Evolutionary conservation across 2,113 vertebrate species (phyloP), one percentile per base, ranked within the genome.

Genomic region (Fulica atra): DNA sequence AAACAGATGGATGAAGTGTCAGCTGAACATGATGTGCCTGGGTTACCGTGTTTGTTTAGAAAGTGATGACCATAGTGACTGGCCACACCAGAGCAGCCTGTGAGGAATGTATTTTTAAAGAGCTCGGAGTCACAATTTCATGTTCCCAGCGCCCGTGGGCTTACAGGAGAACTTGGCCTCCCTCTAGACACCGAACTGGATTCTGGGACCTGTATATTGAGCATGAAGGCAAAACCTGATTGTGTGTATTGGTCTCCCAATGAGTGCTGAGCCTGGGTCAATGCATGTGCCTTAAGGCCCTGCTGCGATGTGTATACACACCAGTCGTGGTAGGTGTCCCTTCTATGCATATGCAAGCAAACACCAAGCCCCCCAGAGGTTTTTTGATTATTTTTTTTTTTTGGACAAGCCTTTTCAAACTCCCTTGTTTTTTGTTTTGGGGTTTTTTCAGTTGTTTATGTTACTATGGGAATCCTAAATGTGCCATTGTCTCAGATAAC

Each of bases 1-100:
- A 80, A 95, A 70, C 74, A 89, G 79, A 91, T 81, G 65, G 85
- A 65, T 96, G 81, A 86, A 83, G 81, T 89, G 81, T 89, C 92
- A 89, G 60, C 57, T 72, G 84, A 87, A 82, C 1, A 1, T 74
- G 81, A 61, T 71, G 53, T 89, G 51, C 53, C 73, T 2, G 7
- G 63, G 48, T 93, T 95, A 70, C 71, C 6, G 1, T 69, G 54
- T 91, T 93, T 94, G 29, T 86, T 95, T 89, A 82, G 74, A 95
- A 71, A 64, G 44, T 26, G 25, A 60, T 87, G 66, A 57, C 53
- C 46, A 4, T 53, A 80, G 88, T 82, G 86, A n/a, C 38, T 91
- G 84, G 50, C 61, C 61, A 33, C 36, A 65, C 24, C 36, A n/a
- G 57, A 71, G 84, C 1, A 87, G 38, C 42, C 65, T 71, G 61